These are phyloP conservation scores for Pentalonia nigronervosa DNA, from an alignment of 1,140 invertebrate genomes.

Conservation along the genomic window DNA sequence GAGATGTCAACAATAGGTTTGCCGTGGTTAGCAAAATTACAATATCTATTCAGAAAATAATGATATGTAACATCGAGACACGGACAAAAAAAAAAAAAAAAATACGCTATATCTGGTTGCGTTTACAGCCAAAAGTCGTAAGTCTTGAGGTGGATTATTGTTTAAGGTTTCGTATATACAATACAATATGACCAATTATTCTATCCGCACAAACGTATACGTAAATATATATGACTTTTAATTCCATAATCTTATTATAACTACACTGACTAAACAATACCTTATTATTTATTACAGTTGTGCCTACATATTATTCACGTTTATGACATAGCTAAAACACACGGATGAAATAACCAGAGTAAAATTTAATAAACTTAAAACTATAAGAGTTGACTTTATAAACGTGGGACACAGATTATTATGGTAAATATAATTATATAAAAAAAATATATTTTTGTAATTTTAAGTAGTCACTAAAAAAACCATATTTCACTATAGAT, in stretches of 20 bases:
- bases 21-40: not conserved
- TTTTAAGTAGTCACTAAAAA: not conserved
- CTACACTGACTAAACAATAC: not conserved
- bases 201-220: not conserved
- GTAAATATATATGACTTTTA: not conserved
- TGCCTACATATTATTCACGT: not conserved
- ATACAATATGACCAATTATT: not conserved
- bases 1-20: not conserved
- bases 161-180: not conserved
- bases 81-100: not conserved
- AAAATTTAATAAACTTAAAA: not conserved
- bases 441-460: too few species aligned
- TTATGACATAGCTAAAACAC: not conserved
- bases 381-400: not conserved
- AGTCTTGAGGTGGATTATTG: not conserved
- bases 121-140: not conserved
- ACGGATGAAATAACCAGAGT: not conserved
- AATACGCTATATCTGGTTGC: not conserved
- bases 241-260: not conserved
- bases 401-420: not conserved
- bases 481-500: not conserved
- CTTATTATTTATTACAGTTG: conserved; percentile 6
- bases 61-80: not conserved
- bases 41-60: not conserved
- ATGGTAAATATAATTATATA: not conserved